Conservation (phyloP, 2,888 invertebrate genomes). For the Sminthurides aquaticus region DNA sequence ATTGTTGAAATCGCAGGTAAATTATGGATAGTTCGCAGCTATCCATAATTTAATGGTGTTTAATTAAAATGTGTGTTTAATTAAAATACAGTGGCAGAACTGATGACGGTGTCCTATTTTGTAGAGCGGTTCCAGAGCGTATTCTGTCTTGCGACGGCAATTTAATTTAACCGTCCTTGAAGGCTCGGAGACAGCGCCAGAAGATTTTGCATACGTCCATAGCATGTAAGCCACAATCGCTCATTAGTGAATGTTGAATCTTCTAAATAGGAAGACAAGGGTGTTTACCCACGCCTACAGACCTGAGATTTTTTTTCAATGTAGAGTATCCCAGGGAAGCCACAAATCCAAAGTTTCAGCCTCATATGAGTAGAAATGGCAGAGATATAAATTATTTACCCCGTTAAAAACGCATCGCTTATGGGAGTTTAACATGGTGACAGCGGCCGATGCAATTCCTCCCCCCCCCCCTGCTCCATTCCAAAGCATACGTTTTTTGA, state of each 20-base stretch:
- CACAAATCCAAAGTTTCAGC: no score
- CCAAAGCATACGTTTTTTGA: no score
- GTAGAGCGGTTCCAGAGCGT: slow-evolving; percentile 35
- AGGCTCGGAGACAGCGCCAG: slow-evolving; percentile 67
- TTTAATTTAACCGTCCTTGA: slow-evolving; percentile 82
- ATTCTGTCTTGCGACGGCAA: slow-evolving; percentile 51
- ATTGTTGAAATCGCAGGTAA: slow-evolving; percentile 66
- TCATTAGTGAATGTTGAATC: neutral
- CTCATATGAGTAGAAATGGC: no score
- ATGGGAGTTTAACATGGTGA: no score
- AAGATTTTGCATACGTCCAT: slow-evolving; percentile 41
- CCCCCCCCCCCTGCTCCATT: no score
- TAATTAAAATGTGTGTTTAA: slow-evolving; percentile 6
- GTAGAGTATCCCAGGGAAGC: no score
- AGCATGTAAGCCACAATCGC: slow-evolving; percentile 34
- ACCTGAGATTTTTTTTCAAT: no score
- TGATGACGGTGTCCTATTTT: slow-evolving; percentile 4
- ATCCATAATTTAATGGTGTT: neutral
- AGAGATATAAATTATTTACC: no score
- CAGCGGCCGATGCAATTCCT: no score
- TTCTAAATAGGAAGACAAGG: neutral
- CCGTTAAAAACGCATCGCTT: no score
- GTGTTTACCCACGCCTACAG: no score
- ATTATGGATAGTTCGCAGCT: neutral
- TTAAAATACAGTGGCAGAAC: no score